Conservation (phyloP, 2,797 vertebrate species). For the Sebastes paucispinis region DNA sequence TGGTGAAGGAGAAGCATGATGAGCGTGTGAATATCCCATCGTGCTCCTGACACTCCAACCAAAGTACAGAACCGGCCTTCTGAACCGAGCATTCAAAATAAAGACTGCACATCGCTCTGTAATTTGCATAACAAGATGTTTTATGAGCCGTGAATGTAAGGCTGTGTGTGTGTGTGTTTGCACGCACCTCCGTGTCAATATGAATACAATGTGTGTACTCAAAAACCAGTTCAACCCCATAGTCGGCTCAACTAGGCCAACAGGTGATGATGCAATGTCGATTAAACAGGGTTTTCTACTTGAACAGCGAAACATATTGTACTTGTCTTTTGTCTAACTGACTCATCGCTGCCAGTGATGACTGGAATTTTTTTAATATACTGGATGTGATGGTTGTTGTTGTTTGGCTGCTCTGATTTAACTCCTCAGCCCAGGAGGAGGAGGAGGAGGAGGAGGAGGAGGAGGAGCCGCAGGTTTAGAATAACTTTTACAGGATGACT, state of each 20-base stretch:
- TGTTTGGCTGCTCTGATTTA: neutral
- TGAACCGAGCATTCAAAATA: neutral
- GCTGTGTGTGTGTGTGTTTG: neutral
- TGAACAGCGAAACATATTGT: constrained; percentile 37
- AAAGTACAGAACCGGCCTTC: neutral
- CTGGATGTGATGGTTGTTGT: neutral
- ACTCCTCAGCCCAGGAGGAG: neutral
- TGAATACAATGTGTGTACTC: constrained; percentile 40
- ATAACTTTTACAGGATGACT: constrained; percentile 50
- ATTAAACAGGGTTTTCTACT: constrained; percentile 78
- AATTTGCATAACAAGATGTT: constrained; percentile 18
- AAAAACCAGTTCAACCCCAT: constrained; percentile 68
- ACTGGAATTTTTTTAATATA: neutral
- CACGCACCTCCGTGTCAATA: constrained; percentile 6
- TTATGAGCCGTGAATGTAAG: neutral
- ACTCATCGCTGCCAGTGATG: neutral
- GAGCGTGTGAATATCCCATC: neutral
- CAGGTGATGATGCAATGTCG: constrained; percentile 58
- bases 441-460: constrained; percentile 25
- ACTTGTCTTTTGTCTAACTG: constrained; percentile 11
- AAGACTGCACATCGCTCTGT: neutral
- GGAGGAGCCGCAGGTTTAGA: constrained; percentile 37
- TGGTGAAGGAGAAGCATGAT: neutral
- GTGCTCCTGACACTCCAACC: neutral
- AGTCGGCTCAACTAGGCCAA: constrained; percentile 37